phyloP scores from a whole-genome alignment of 2,888 invertebrate genomes.

The Callyntrura guangdongensis region DNA sequence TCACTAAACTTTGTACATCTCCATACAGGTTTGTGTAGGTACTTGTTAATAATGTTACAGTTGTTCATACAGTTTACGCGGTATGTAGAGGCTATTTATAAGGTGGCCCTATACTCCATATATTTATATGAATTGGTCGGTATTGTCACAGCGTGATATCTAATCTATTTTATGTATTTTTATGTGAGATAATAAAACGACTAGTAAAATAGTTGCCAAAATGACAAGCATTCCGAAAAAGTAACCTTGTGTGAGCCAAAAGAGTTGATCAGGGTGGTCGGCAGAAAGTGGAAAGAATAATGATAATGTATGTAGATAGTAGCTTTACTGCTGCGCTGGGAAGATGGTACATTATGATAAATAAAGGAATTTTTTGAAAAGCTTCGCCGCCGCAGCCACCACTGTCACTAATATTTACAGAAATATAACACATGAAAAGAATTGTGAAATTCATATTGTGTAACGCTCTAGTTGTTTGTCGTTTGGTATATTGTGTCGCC shows the following conservation, averaged over 20 bases:
- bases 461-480: not conserved
- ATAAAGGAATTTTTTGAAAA: not conserved
- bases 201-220: constrained; percentile 54
- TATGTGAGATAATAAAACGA: constrained; percentile 55
- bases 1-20: constrained; percentile 21
- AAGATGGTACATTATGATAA: constrained; percentile 16
- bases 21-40: not conserved
- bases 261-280: constrained; percentile 19
- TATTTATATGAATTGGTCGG: constrained; percentile 42
- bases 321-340: not conserved
- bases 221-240: constrained; percentile 39
- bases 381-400: not conserved
- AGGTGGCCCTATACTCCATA: not conserved
- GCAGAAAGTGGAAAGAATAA: not conserved
- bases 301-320: not conserved
- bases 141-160: constrained; percentile 46
- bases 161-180: constrained; percentile 59
- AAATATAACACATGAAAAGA: not conserved
- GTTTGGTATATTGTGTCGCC: not conserved
- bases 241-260: constrained; percentile 38
- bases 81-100: not conserved
- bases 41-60: not conserved
- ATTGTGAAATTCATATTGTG: not conserved
- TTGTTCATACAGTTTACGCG: too few relatives aligned
- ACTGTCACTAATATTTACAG: constrained; percentile 2